These are phyloP conservation scores for Falco punctatus DNA, from an alignment of 2,113 vertebrate genomes.

Conservation along the genomic window DNA sequence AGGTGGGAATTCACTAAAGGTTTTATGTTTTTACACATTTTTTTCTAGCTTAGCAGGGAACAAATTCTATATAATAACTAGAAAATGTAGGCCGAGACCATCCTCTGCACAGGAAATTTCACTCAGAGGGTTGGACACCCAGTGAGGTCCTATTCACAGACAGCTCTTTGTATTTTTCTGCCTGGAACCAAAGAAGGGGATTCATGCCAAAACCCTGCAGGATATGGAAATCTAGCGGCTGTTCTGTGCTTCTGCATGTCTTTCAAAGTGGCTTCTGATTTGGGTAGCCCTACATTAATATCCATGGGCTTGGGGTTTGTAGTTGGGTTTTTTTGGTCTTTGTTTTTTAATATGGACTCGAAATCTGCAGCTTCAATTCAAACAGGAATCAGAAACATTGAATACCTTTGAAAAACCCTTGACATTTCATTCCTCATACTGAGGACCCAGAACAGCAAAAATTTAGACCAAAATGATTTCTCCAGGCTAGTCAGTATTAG, in stretches of 20 bases:
- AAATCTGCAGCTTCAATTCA: conserved; percentile 40
- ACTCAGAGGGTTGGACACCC: conserved; percentile 60
- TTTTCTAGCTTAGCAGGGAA: conserved; percentile 57
- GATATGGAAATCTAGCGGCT: conserved; percentile 65
- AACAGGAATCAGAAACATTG: conserved; percentile 15
- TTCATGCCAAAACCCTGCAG: conserved; percentile 68
- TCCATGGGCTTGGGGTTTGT: neutral
- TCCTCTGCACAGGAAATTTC: conserved; percentile 65
- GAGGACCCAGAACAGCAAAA: conserved; percentile 41
- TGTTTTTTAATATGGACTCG: conserved; percentile 30
- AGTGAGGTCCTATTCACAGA: conserved; percentile 66
- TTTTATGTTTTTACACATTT: conserved; percentile 48
- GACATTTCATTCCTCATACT: conserved; percentile 19
- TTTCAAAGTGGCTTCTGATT: conserved; percentile 68
- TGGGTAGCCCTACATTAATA: conserved; percentile 66
- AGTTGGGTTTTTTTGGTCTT: neutral
- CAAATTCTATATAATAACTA: conserved; percentile 66
- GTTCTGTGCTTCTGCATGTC: conserved; percentile 45
- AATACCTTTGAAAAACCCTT: conserved; percentile 30
- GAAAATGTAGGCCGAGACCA: conserved; percentile 66
- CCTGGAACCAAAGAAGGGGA: conserved; percentile 66
- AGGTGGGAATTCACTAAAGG: conserved; percentile 41
- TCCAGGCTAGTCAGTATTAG: conserved; percentile 20
- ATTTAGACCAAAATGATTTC: conserved; percentile 40
- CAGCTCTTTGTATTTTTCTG: conserved; percentile 64